Base-by-base conservation (phyloP, 2,888 invertebrate genomes). In the Lissonota sp. region DNA sequence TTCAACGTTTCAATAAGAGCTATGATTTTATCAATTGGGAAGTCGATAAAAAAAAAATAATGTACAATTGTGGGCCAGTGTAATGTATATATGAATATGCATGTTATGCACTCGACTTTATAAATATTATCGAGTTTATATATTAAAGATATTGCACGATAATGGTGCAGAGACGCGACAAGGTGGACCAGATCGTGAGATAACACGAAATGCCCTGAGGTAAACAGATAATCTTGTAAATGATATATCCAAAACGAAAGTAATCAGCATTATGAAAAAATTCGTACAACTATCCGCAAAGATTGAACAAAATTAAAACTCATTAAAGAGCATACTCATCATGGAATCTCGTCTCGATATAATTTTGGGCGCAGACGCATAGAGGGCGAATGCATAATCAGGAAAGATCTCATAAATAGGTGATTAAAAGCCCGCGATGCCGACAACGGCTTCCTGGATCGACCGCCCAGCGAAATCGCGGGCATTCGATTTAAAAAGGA, bases 351-450 rank as follows among this genome's bases (percentile, higher is more conserved):
- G 49, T 49, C 49, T 10, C 10, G 46, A 4, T 8, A 46, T 40
- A 46, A 16, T 70, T 55, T 57, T 12, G 26, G 7, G n/a, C 8
- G 26, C 3, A 42, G 51, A 53, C 8, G 37, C 7, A 37, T 64
- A 37, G 39, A n/a, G 69, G 60, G n/a, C 39, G 1, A 44, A 37
- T 49, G 42, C 60, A 49, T 70, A 58, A 69, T 74, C 58, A 42
- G 51, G 49, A 12, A 7, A 49, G 7, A n/a, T 53, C 72, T 76
- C 71, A 67, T 80, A 44, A 71, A 80, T 80, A 71, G 46, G 64
- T 67, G 80, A 80, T 76, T 63, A 76, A 71, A 81, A 69, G 77
- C 67, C 67, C 40, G 64, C 40, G 62, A 44, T 44, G 57, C 76
- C 77, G 80, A 63, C 76, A 7, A 42, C 53, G 75, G 63, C 53